Evolutionary conservation across 2,888 invertebrate genomes (phyloP), one percentile per base, ranked within the genome.

Genomic region (Aplocera efformata): DNA sequence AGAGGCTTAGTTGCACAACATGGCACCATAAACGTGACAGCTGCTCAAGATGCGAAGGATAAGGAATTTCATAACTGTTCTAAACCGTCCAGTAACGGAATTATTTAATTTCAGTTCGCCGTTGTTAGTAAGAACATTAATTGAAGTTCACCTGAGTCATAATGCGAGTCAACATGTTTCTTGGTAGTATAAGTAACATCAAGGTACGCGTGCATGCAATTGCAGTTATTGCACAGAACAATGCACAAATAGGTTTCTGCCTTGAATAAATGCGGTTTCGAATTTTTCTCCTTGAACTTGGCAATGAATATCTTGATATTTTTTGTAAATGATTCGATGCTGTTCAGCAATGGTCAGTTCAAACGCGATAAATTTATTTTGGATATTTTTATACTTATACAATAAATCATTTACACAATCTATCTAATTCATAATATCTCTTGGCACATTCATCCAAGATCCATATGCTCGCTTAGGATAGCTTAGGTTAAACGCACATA

Each of bases 221-320:
- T 45, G 42, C 45, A 50, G 36, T 51, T 41, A 50, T 50, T 54
- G 34, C 40, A 48, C 43, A 53, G 42, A 20, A 50, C 45, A 56
- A 53, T 56, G 50, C 31, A 42, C 50, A 39, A 48, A 47, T 55
- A 33, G 49, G 56, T 57, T 53, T 62, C 56, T 51, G 45, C 56
- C 56, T 61, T 51, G 53, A 50, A 46, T 32, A 36, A 42, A 48
- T 40, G 47, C 52, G 43, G 38, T 36, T 50, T 54, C 54, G 38
- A 38, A 62, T 55, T 51, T 54, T 54, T 60, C 66, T 60, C 50
- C 52, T 57, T 56, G 50, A 35, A 41, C 46, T 42, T 53, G 44
- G 42, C 44, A 51, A 40, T 52, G 35, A 44, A 48, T 39, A 44
- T 31, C 33, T 32, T 27, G 43, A 37, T 38, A 27, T 43, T 41